These are phyloP conservation scores for Tubulanus polymorphus DNA, from an alignment of 2,888 invertebrate genomes.

Conservation along the genomic window DNA sequence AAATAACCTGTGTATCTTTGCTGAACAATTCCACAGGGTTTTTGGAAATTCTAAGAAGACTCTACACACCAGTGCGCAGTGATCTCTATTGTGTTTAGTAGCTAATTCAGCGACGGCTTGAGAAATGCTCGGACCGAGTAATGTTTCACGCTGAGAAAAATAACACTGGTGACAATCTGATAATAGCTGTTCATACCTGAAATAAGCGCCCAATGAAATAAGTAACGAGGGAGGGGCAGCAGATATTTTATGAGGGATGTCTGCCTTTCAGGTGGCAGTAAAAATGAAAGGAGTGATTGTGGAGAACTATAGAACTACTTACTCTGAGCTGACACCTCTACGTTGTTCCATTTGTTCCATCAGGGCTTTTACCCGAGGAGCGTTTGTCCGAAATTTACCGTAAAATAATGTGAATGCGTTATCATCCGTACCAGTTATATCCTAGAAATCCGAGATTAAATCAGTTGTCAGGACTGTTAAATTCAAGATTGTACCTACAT, in stretches of 20 bases:
- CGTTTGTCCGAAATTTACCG: constrained; percentile 91
- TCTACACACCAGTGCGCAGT: constrained; percentile 69
- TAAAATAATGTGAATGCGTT: constrained; percentile 76
- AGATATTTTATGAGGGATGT: no score
- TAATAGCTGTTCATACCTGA: constrained; percentile 68
- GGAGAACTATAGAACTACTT: constrained; percentile 48
- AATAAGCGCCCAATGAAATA: constrained; percentile 8
- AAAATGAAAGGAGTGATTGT: neutral
- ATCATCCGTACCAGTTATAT: constrained; percentile 43
- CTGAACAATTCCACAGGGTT: neutral
- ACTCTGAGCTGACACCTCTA: constrained; percentile 71
- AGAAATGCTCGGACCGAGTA: constrained; percentile 69
- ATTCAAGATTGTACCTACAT: no score
- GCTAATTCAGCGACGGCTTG: constrained; percentile 67
- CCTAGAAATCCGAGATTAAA: constrained; percentile 30
- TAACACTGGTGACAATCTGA: constrained; percentile 80
- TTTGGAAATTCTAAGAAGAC: neutral
- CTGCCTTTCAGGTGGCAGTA: neutral
- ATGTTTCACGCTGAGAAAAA: constrained; percentile 66
- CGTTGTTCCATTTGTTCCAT: constrained; percentile 79
- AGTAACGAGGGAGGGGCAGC: no score
- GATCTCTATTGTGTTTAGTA: constrained; percentile 62
- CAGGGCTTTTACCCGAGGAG: constrained; percentile 76
- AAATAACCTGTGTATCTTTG: constrained; percentile 18
- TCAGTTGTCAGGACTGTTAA: no score